A percentile compares a stretch with the other conserved stretches of the same genome.
These are phyloP conservation scores for Promerops cafer DNA, from an alignment of 2,113 vertebrate genomes.

Conservation along the genomic window DNA sequence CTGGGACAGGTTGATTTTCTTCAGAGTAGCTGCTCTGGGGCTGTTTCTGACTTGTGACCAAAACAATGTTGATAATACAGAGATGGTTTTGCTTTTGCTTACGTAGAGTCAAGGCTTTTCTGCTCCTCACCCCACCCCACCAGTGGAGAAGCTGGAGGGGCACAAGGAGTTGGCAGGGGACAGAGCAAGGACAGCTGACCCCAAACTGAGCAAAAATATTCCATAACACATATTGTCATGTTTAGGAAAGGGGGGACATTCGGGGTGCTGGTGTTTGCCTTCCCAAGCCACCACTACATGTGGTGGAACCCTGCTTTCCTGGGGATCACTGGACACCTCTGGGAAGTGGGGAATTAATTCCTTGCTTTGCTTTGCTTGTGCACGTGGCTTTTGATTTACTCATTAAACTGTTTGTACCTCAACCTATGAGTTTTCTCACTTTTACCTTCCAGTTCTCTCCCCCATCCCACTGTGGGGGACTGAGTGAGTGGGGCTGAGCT, in stretches of 20 bases:
- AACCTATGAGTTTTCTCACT: neutral
- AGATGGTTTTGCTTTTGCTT: neutral
- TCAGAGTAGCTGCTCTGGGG: neutral
- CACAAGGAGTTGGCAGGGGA: neutral
- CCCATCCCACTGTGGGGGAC: accelerated
- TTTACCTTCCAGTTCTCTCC: neutral
- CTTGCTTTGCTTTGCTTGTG: neutral
- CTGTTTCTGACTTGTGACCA: neutral
- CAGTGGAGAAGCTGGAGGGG: neutral
- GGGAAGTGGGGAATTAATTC: neutral
- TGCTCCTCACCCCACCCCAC: neutral
- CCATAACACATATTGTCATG: too few species aligned
- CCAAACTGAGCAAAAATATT: neutral
- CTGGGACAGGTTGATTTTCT: neutral
- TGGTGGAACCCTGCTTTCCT: neutral
- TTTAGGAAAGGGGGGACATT: neutral
- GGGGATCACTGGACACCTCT: neutral
- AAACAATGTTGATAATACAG: neutral
- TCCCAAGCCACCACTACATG: neutral
- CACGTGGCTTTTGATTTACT: neutral
- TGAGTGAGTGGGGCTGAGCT: neutral
- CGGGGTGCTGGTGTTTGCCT: neutral
- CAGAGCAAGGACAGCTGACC: neutral
- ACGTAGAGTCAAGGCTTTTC: neutral
- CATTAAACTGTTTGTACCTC: too few species aligned